These are phyloP conservation scores for Tipula unca DNA, from an alignment of 2,888 invertebrate species.

Conservation along the genomic window DNA sequence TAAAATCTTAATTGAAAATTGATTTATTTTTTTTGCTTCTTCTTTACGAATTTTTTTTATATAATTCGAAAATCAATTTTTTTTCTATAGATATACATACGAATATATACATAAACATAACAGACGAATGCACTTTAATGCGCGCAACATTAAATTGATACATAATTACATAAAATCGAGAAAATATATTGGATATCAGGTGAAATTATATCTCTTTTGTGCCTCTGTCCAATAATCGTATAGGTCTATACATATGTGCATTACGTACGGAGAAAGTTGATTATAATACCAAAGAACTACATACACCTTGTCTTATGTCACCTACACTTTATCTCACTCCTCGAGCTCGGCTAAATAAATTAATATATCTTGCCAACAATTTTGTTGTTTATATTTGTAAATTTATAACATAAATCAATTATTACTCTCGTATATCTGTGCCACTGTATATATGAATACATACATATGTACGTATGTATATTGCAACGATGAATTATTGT, in stretches of 20 bases:
- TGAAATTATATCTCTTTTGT: neutral
- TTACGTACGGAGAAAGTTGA: neutral
- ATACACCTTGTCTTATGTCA: neutral
- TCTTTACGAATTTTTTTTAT: neutral
- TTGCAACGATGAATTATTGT: neutral
- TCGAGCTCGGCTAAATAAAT: neutral
- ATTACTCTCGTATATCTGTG: neutral
- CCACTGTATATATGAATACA: neutral
- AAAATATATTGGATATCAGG: neutral
- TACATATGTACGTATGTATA: neutral
- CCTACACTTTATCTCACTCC: neutral
- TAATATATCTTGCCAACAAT: neutral
- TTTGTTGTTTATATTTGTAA: neutral
- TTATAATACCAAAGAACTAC: neutral
- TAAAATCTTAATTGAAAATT: constrained; percentile 14
- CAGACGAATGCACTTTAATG: neutral
- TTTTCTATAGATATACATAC: neutral
- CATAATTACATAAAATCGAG: neutral
- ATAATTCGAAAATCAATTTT: neutral
- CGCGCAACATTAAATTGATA: neutral
- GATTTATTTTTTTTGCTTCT: neutral
- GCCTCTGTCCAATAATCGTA: neutral
- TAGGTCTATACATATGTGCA: neutral
- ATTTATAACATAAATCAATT: neutral
- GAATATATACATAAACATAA: neutral